Base-by-base conservation (phyloP, 2,797 vertebrate species). In the Sebastes cheni region DNA sequence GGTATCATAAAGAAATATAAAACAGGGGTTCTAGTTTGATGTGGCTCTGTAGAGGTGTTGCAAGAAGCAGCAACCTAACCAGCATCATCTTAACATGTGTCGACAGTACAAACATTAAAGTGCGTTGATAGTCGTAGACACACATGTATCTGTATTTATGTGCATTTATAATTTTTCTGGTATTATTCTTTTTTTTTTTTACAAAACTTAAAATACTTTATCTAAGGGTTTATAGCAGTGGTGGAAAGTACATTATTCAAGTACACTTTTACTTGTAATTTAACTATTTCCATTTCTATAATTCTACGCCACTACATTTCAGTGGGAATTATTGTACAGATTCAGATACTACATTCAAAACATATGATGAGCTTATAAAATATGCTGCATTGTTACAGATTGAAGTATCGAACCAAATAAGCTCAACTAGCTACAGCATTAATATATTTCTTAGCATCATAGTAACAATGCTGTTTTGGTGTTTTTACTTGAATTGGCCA, bases 1-100 rank as follows among this genome's bases (percentile, higher is more conserved):
- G 67, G 18, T 6, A 42, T 75, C 74, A 75, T 84, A 78, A 84
- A 84, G 55, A 64, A 64, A 77, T 60, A 62, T 72, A 42, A 67
- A 71, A 60, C 23, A 46, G 58, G 58, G 68, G 50, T 59, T 65
- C 29, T 52, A 18, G 20, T 46, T 76, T 82, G 16, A 77, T 65
- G 30, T 62, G 65, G 58, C 66, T 73, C 13, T 65, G 46, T 30
- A 27, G 13, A 50, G 22, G 27, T 58, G 23, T 8, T 39, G 60
- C 22, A 50, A 23, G 23, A 46, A 72, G 20, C 56, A 55, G 23
- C 50, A 20, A 76, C 18, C 39, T 54, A 22, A 61, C 8, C 39
- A 52, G 14, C 5, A 50, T 29, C 18, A 29, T 29, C 42, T 27
- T 22, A 68, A 72, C 18, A 62, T 55, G 18, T 10, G 5, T 60